Base-by-base conservation (phyloP, 1,140 invertebrate species). In the Chlorops oryzae region DNA sequence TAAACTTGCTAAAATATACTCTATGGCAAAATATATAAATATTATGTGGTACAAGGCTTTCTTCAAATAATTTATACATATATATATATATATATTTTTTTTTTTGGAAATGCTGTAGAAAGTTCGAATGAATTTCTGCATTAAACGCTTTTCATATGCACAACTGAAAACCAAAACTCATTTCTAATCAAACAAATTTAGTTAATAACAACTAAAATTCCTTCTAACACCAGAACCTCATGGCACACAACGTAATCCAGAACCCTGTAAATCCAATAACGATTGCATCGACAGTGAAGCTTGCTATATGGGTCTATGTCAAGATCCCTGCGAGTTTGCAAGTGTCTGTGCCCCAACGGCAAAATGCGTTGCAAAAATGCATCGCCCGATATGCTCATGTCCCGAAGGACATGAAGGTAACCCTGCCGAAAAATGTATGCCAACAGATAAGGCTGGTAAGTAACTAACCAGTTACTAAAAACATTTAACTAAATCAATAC, bases 381-480 rank as follows among this genome's bases (percentile, higher is more conserved):
- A 86, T 73, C 79, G 85, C 55, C 85, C 86, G 3, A 84, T 87
- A 70, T 89, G 86, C 75, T 85, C 81, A 56, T 86, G 83, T 70
- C 82, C 82, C 10, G 79, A 80, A 57, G 82, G 81, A 62, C 83
- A 83, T 63, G 83, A 87, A 66, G 86, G 86, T 62, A 83, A 88
- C 71, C 86, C 86, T 15, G 81, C 82, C 54, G 73, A 83, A 64
- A 84, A 85, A 74, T 86, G 84, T 78, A 78, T 81, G 69, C 78
- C 81, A 59, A 73, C 77, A 57, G 75, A 80, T 71, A 68, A 54
- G 5, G 77, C 80, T 81, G 81, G 84, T 86, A 86, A 86, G 84
- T 65, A 51, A 57, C 60, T 61, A 65, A 64, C 51, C 32, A 10
- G 17, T 32, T 32, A 45, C 43, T 24, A 5, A 10, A 18, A 20